Evolutionary conservation across 2,888 invertebrate genomes (phyloP).

Genomic region (Melieria omissa): DNA sequence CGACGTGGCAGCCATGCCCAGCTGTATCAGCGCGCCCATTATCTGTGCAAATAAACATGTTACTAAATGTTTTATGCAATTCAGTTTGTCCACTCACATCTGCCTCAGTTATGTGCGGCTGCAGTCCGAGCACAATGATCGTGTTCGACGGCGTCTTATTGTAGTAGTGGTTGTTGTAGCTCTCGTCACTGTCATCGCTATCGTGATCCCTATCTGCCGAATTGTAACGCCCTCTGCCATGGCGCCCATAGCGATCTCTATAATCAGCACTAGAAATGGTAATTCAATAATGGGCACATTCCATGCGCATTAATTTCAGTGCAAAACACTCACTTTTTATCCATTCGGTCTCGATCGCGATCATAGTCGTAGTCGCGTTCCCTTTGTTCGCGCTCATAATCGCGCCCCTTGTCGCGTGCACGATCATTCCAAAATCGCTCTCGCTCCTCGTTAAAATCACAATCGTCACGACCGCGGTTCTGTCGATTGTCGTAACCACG

Average conservation of each 20-base stretch:
- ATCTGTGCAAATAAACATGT: slow-evolving; percentile 70
- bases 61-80: background rate
- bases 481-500: slow-evolving; percentile 48
- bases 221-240: slow-evolving; percentile 51
- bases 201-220: slow-evolving; percentile 57
- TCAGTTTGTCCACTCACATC: slow-evolving; percentile 71
- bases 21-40: slow-evolving; percentile 79
- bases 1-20: slow-evolving; percentile 81
- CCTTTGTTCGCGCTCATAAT: slow-evolving; percentile 48
- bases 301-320: background rate
- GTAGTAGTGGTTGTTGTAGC: slow-evolving; percentile 68
- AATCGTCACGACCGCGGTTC: slow-evolving; percentile 50
- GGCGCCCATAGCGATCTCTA: slow-evolving; percentile 50
- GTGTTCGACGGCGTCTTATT: slow-evolving; percentile 75
- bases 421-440: slow-evolving; percentile 49
- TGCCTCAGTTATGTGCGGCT: slow-evolving; percentile 80
- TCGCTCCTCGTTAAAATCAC: slow-evolving; percentile 47
- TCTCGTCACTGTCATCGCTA: slow-evolving; percentile 60
- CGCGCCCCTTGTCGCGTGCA: slow-evolving; percentile 48
- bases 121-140: slow-evolving; percentile 79
- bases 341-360: slow-evolving; percentile 50
- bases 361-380: slow-evolving; percentile 52
- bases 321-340: slow-evolving; percentile 33
- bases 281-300: background rate
- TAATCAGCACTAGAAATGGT: slow-evolving; percentile 1